These are phyloP conservation scores for Tyto alba DNA, from an alignment of 2,113 vertebrate species.

Conservation along the genomic window DNA sequence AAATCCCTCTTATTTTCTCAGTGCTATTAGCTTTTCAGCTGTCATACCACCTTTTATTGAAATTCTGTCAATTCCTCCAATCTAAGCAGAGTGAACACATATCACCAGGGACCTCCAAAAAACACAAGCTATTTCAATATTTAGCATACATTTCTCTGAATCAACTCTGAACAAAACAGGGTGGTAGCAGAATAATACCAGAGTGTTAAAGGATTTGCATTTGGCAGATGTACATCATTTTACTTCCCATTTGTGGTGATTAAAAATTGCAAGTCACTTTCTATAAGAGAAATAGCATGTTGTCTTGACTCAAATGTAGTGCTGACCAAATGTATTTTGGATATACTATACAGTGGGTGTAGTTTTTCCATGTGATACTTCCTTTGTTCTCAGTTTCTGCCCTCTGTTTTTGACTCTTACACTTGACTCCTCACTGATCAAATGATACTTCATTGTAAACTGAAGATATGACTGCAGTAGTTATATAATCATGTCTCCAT, in stretches of 20 bases:
- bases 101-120: background rate
- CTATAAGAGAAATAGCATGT: background rate
- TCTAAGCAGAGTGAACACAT: background rate
- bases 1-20: background rate
- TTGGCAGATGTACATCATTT: background rate
- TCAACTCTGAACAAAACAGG: background rate
- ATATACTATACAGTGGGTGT: background rate
- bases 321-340: background rate
- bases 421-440: background rate
- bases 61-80: background rate
- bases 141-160: background rate
- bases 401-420: background rate
- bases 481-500: background rate
- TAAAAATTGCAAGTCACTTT: background rate
- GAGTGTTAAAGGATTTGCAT: background rate
- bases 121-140: background rate
- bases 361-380: background rate
- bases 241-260: background rate
- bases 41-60: background rate
- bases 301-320: background rate
- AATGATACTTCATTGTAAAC: background rate
- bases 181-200: background rate
- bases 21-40: background rate
- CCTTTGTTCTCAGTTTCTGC: background rate
- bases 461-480: rapidly evolving